Conservation (phyloP, 2,797 vertebrate genomes). For the Gila robusta region DNA sequence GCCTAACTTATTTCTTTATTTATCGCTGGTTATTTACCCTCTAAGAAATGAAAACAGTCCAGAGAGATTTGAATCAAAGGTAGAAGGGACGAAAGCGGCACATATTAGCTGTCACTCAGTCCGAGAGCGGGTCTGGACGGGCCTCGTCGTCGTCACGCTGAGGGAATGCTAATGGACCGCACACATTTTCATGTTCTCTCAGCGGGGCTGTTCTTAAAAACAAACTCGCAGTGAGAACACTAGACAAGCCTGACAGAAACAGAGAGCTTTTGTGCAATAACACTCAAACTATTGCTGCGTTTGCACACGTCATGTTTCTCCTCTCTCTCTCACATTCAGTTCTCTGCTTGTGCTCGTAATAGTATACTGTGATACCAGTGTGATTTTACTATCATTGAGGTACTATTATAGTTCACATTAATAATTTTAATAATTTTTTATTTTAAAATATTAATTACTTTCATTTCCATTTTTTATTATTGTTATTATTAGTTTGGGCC, state of each 20-base stretch:
- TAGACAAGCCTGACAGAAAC: conserved; percentile 10
- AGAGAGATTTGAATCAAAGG: conserved; percentile 42
- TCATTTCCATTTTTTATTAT: background rate
- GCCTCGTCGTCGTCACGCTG: background rate
- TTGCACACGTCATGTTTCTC: background rate
- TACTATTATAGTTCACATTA: background rate
- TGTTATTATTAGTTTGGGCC: background rate
- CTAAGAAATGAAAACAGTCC: conserved; percentile 47
- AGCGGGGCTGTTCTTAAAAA: background rate
- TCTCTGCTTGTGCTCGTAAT: background rate
- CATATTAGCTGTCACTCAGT: conserved; percentile 46
- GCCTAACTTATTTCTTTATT: background rate
- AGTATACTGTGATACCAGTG: background rate
- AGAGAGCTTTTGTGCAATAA: background rate
- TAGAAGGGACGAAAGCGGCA: background rate
- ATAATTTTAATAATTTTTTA: background rate
- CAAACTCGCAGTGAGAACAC: background rate
- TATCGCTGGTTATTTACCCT: conserved; percentile 48
- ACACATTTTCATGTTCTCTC: conserved; percentile 20
- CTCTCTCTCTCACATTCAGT: too few relatives aligned
- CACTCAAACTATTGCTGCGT: background rate
- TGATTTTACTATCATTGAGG: background rate
- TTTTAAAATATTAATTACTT: background rate
- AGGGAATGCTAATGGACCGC: conserved; percentile 45
- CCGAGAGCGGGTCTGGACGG: background rate